phyloP scores from a whole-genome alignment of 2,888 invertebrate genomes.

The Xanthorhoe designata region DNA sequence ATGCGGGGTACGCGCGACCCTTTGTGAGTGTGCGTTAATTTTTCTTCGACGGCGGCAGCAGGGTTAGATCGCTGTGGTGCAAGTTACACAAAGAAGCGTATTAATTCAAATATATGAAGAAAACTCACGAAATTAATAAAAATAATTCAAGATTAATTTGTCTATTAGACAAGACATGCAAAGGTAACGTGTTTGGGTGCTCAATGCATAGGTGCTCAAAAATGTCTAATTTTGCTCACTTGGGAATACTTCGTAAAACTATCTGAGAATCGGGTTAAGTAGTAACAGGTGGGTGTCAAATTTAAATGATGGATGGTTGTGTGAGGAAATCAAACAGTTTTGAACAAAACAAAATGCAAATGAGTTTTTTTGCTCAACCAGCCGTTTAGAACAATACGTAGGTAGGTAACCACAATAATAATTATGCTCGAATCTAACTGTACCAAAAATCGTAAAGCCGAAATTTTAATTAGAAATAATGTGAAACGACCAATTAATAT shows the following conservation, averaged over 20 bases:
- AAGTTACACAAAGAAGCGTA: constrained; percentile 41
- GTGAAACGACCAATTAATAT: constrained; percentile 63
- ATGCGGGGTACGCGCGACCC: constrained; percentile 69
- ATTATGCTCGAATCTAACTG: constrained; percentile 46
- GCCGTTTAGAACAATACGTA: constrained; percentile 36
- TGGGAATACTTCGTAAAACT: too few relatives aligned
- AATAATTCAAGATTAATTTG: too few relatives aligned
- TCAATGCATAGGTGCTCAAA: too few relatives aligned
- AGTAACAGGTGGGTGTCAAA: constrained; percentile 13
- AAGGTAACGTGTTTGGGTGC: not conserved
- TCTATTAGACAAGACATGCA: not conserved
- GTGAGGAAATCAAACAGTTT: constrained; percentile 20
- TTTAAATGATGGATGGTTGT: constrained; percentile 15
- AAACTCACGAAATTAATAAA: too few relatives aligned
- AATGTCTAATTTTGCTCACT: too few relatives aligned
- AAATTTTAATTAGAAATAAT: constrained; percentile 64
- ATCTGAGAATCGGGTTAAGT: not conserved
- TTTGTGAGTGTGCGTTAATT: constrained; percentile 73
- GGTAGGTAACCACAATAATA: constrained; percentile 26
- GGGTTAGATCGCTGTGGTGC: constrained; percentile 55
- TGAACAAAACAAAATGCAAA: constrained; percentile 32
- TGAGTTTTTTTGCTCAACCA: constrained; percentile 35
- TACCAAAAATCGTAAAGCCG: constrained; percentile 53
- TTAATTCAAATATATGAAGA: too few relatives aligned
- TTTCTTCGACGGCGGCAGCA: constrained; percentile 70